A percentile compares a stretch with the other conserved stretches of the same genome.
phyloP scores from a whole-genome alignment of 2,888 invertebrate species.

The Troides aeacus region DNA sequence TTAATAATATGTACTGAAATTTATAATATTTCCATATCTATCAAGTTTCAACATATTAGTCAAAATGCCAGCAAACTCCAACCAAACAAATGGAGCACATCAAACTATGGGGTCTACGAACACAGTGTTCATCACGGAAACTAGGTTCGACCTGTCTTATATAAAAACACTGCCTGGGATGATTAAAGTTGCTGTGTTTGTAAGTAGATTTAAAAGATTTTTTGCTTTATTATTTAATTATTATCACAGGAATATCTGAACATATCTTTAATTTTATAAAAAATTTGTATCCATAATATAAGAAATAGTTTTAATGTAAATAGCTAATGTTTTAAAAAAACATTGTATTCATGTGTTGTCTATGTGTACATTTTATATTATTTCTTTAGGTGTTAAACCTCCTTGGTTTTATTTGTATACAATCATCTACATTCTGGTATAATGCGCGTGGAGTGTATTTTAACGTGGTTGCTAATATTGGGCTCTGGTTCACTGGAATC shows the following conservation, averaged over 20 bases:
- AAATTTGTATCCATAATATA: no score
- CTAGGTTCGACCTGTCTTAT: conserved; percentile 62
- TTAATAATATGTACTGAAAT: no score
- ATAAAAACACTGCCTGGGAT: conserved; percentile 59
- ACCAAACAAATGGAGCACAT: conserved; percentile 37
- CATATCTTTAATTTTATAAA: no score
- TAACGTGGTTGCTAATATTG: conserved; percentile 87
- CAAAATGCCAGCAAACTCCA: no score
- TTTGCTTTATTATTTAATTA: background rate
- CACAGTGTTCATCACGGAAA: conserved; percentile 63
- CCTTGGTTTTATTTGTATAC: conserved; percentile 89
- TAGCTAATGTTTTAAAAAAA: no score
- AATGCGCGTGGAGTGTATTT: conserved; percentile 87
- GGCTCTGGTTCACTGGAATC: conserved; percentile 87
- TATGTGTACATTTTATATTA: background rate
- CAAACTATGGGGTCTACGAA: conserved; percentile 68
- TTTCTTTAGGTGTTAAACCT: conserved; percentile 82
- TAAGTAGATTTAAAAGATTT: conserved; percentile 46
- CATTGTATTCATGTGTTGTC: no score
- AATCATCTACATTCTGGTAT: conserved; percentile 80
- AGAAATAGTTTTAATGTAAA: no score
- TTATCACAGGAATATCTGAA: no score
- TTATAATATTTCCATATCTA: no score
- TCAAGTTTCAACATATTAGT: no score
- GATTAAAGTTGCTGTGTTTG: conserved; percentile 56